phyloP scores from a whole-genome alignment of 2,797 vertebrate genomes.

The Champsocephalus esox region DNA sequence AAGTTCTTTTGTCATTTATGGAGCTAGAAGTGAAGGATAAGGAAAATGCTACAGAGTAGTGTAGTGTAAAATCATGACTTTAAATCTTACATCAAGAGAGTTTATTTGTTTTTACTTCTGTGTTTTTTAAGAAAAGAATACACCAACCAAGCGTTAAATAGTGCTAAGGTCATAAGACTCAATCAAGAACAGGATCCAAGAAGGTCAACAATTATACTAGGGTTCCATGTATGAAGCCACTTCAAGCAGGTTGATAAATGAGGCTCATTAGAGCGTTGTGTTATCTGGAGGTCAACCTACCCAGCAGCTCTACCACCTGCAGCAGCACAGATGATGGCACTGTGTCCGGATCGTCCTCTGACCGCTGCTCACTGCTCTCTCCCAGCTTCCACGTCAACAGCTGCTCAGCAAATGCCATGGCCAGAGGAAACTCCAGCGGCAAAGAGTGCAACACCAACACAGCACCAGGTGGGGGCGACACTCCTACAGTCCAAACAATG shows the following conservation, averaged over 20 bases:
- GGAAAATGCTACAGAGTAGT: too few relatives aligned
- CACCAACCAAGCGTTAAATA: not conserved
- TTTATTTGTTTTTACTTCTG: not conserved
- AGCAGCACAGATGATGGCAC: constrained; percentile 93
- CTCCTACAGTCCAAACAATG: constrained; percentile 82
- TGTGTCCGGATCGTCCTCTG: constrained; percentile 93
- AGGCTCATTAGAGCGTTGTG: not conserved
- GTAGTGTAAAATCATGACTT: not conserved
- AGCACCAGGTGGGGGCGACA: constrained; percentile 95
- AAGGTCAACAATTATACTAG: not conserved
- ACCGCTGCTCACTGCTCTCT: constrained; percentile 83
- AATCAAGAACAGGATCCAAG: not conserved
- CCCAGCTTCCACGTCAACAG: constrained; percentile 93
- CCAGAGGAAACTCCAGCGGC: constrained; percentile 95
- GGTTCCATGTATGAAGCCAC: not conserved
- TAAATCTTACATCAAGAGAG: not conserved
- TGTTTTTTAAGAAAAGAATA: not conserved
- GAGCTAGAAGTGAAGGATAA: too few relatives aligned
- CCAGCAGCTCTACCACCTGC: constrained; percentile 95
- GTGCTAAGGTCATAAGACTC: not conserved
- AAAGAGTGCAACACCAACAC: constrained; percentile 95
- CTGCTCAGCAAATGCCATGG: constrained; percentile 97
- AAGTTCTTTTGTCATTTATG: not conserved
- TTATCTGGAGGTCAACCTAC: constrained; percentile 78
- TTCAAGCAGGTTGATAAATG: not conserved